Percentiles rank a stretch among this genome's conserved stretches.
These are phyloP conservation scores for Alligator sinensis DNA, from an alignment of 2,113 vertebrate genomes.

Conservation along the genomic window DNA sequence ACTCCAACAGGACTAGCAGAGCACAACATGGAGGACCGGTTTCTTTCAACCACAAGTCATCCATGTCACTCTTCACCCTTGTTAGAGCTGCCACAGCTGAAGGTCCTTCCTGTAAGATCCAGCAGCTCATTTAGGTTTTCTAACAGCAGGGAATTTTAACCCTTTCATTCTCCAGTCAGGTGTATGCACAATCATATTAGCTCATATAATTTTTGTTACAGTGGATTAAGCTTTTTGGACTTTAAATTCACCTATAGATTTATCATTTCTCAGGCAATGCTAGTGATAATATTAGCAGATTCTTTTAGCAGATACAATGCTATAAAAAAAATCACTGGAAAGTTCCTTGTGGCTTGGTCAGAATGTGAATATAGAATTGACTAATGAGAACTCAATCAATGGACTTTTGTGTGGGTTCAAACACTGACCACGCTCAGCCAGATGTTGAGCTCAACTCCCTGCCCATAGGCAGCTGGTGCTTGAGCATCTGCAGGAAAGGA, in stretches of 20 bases:
- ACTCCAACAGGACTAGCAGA: fast-evolving
- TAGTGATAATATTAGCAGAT: fast-evolving
- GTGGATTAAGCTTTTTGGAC: background rate
- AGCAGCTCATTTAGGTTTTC: background rate
- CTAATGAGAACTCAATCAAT: fast-evolving
- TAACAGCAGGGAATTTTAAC: background rate
- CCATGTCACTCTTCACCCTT: background rate
- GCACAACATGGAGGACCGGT: fast-evolving
- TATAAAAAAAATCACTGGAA: background rate
- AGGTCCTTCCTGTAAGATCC: background rate
- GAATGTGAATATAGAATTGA: background rate
- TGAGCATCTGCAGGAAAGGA: background rate
- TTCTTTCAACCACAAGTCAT: too few species aligned
- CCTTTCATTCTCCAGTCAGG: background rate
- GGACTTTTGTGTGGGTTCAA: background rate
- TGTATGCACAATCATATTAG: background rate
- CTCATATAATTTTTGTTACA: background rate
- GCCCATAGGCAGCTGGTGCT: fast-evolving
- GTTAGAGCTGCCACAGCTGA: fast-evolving
- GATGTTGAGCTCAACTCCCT: background rate
- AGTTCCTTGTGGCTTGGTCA: background rate
- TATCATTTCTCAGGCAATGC: background rate
- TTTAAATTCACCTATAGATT: background rate
- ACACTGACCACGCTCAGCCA: too few species aligned
- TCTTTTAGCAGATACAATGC: background rate